Base-by-base conservation (phyloP, 37 sponge, comb jelly and placozoan species). In the Theonella swinhoei region DNA sequence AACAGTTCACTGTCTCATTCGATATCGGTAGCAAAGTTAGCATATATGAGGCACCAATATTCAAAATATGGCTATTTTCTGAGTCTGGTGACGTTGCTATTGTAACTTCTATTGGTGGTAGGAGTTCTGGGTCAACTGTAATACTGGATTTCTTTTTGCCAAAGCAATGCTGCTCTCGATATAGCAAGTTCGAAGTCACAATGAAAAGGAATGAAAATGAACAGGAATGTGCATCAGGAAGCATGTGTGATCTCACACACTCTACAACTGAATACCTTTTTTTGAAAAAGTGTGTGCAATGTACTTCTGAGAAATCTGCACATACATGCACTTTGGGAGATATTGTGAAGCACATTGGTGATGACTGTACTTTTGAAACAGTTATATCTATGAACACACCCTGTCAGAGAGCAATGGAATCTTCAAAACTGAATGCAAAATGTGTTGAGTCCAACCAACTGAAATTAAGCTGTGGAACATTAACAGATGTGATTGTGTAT, bases 351-450 rank as follows among this genome's bases (percentile, higher is more conserved):
- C 76, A 84, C 31, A 30, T 58, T 76, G 75, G 65, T 41, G 69
- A 84, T 68, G 69, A 39, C 32, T 32, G 26, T 14, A 43, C 0
- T 0, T 75, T 75, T 40, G 68, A 74, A 42, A 40, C 84, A 24
- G 38, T 41, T 29, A 30, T 83, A 29, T 29, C 31, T 25, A 24
- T 75, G 23, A 66, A 8, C 14, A 58, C 62, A 31, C 26, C 31
- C 47, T 22, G 74, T 9, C 1, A 65, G 31, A 0, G 3, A 37
- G 64, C 62, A 8, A 35, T 66, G 3, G 7, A 39, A 38, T 22
- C 5, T 29, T 8, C 5, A 25, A 64, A 42, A n/a, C 29, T 75
- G 1, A 5, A 3, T 36, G 5, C 73, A 82, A 60, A 62, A 2
- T 2, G 22, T 2, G 17, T 59, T 7, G 61, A 71, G 32, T 0